Conservation (phyloP, 2,113 vertebrate species). For the Odobenus rosmarus region DNA sequence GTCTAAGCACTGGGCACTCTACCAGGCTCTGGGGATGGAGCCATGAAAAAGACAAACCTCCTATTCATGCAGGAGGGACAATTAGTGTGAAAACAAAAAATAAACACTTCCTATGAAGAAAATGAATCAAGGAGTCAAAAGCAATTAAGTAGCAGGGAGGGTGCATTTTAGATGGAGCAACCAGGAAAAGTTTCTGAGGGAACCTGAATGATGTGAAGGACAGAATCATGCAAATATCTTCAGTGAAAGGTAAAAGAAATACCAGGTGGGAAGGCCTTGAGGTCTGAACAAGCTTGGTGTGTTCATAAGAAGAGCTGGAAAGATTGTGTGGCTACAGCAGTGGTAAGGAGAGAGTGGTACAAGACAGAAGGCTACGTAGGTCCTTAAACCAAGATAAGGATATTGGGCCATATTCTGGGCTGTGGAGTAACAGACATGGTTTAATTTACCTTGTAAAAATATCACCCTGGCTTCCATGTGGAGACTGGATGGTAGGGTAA, state of each 20-base stretch:
- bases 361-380: background rate
- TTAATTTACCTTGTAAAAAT: background rate
- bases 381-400: background rate
- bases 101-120: constrained; percentile 19
- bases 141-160: background rate
- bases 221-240: background rate
- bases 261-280: background rate
- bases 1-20: background rate
- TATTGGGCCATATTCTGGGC: background rate
- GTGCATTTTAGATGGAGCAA: background rate
- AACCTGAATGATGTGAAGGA: background rate
- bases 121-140: constrained; percentile 11
- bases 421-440: background rate
- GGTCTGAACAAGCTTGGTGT: background rate
- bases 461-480: background rate
- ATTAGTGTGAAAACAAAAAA: background rate
- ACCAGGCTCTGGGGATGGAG: background rate
- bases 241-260: background rate
- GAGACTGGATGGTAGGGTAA: background rate
- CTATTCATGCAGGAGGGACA: background rate
- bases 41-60: background rate
- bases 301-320: background rate
- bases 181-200: background rate
- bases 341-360: background rate
- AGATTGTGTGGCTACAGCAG: background rate